Conservation (phyloP, 2,888 invertebrate species). For the Drosophila leonis region DNA sequence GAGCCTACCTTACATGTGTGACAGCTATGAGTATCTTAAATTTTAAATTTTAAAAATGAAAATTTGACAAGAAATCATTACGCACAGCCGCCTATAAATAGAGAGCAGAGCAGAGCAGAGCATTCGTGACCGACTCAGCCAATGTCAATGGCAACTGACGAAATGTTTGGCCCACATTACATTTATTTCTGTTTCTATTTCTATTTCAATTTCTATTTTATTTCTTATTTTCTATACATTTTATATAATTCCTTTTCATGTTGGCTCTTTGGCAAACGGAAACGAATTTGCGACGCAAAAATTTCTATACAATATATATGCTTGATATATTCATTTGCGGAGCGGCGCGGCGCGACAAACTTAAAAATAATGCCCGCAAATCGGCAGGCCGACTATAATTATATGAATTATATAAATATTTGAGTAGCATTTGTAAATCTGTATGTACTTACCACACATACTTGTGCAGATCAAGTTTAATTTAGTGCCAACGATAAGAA, state of each 20-base stretch:
- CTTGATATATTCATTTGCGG: slow-evolving; percentile 9
- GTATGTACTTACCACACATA: slow-evolving; percentile 11
- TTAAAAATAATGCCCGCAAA: slow-evolving; percentile 63
- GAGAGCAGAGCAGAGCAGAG: slow-evolving; percentile 1
- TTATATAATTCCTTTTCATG: slow-evolving; percentile 45
- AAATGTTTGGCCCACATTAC: slow-evolving; percentile 39
- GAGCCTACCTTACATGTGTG: neutral
- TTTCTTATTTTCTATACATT: slow-evolving; percentile 12
- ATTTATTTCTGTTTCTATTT: slow-evolving; percentile 5
- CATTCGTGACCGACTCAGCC: slow-evolving; percentile 44
- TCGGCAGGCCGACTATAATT: slow-evolving; percentile 59
- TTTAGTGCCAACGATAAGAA: slow-evolving; percentile 58
- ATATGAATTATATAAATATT: slow-evolving; percentile 70
- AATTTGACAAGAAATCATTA: neutral
- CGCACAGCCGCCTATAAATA: slow-evolving; percentile 1
- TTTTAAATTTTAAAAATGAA: neutral
- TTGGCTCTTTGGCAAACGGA: slow-evolving; percentile 51
- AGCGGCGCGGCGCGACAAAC: slow-evolving; percentile 17
- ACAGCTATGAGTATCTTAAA: neutral
- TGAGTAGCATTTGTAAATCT: slow-evolving; percentile 38
- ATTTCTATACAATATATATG: slow-evolving; percentile 1
- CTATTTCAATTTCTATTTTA: slow-evolving; percentile 5
- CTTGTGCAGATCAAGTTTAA: slow-evolving; percentile 63
- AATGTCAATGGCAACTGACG: slow-evolving; percentile 50
- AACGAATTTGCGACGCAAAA: slow-evolving; percentile 64